Base-by-base conservation (phyloP, 37 sponge, comb jelly and placozoan species). In the Dysidea cf. avara region DNA sequence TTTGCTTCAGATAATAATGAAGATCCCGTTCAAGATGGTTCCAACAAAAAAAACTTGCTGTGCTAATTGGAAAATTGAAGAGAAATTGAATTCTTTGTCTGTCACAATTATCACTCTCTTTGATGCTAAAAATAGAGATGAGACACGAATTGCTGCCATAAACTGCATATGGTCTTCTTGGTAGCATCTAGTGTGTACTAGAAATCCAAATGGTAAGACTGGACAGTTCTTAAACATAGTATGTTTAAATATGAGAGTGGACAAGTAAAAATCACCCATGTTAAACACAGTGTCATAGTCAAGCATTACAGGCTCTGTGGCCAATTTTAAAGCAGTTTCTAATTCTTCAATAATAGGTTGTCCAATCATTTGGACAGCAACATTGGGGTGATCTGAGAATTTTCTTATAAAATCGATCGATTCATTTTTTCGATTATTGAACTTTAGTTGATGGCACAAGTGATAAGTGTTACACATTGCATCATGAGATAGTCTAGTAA, bases 61-160 rank as follows among this genome's bases (percentile, higher is more conserved):
- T n/a, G n/a, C n/a, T n/a, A n/a, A n/a, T 32, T 30, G 64, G 64
- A 62, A 62, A 62, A 62, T n/a, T 32, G 20, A n/a, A 62, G 64
- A 4, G 31, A 62, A 62, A 30, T 62, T 62, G 30, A 62, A 62
- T 34, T 62, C 64, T n/a, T n/a, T n/a, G n/a, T 62, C 64, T 62
- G 31, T 62, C 64, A 62, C 30, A 28, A 62, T 34, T 21, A 32
- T 62, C 20, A 62, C 64, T 34, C 31, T n/a, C 30, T 62, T 62
- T 34, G 64, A n/a, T n/a, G n/a, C n/a, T n/a, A n/a, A n/a, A n/a
- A n/a, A n/a, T n/a, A n/a, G n/a, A n/a, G n/a, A n/a, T n/a, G n/a
- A n/a, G n/a, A n/a, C n/a, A n/a, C n/a, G n/a, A n/a, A n/a, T n/a
- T n/a, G n/a, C n/a, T n/a, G n/a, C n/a, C n/a, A n/a, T n/a, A n/a